These are phyloP conservation scores for Lycocorax pyrrhopterus DNA, from an alignment of 2,113 vertebrate species.

Conservation along the genomic window DNA sequence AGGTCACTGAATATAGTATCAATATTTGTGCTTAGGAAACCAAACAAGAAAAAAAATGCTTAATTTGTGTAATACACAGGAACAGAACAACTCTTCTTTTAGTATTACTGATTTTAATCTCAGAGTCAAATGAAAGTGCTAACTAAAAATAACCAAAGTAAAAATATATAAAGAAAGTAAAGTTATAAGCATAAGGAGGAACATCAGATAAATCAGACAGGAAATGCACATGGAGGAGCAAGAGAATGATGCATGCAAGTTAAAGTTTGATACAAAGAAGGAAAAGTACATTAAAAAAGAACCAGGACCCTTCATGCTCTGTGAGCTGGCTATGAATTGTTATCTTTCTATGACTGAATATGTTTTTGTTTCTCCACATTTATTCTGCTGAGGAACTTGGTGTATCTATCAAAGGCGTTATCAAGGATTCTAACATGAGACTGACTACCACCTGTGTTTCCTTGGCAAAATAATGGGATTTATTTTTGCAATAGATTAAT, in stretches of 20 bases:
- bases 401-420: not conserved
- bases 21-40: not conserved
- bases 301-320: not conserved
- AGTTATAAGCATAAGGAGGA: not conserved
- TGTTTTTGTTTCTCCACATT: not conserved
- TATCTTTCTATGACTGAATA: not conserved
- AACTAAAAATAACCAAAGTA: not conserved
- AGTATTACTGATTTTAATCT: not conserved
- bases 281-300: not conserved
- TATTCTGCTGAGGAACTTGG: not conserved
- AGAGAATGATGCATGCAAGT: not conserved
- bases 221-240: not conserved
- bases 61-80: not conserved
- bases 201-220: not conserved
- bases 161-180: not conserved
- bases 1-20: not conserved
- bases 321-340: not conserved
- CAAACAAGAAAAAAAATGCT: not conserved
- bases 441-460: not conserved
- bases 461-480: not conserved
- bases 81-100: not conserved
- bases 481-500: not conserved
- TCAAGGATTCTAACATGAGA: not conserved
- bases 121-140: not conserved
- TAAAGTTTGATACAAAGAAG: not conserved